Conservation (phyloP, 2,113 vertebrate species). For the Motacilla tschutschensis region DNA sequence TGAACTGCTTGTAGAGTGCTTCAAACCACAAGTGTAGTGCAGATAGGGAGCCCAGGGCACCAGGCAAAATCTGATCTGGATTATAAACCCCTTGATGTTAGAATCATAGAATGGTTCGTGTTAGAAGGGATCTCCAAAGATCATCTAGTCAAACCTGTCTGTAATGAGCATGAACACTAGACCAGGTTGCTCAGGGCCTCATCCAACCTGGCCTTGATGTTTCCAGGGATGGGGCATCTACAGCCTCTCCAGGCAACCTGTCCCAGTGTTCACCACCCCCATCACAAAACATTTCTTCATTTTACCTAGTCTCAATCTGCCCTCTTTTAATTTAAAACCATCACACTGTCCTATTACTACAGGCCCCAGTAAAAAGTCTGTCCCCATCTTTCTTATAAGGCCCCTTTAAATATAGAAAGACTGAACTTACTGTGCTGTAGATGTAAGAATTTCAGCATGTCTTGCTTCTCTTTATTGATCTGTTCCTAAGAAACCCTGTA, state of each 20-base stretch:
- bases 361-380: neutral
- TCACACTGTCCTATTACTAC: neutral
- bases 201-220: neutral
- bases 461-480: neutral
- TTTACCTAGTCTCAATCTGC: neutral
- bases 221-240: neutral
- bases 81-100: neutral
- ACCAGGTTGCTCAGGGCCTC: neutral
- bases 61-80: neutral
- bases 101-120: neutral
- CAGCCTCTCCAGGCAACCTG: accelerated
- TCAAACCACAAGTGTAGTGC: neutral
- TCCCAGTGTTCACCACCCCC: neutral
- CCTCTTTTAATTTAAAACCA: neutral
- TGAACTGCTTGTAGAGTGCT: neutral
- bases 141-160: neutral
- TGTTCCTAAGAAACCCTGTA: neutral
- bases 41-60: neutral
- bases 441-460: neutral
- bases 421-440: accelerated
- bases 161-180: neutral
- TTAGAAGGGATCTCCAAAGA: neutral
- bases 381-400: neutral
- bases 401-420: neutral
- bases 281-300: neutral